These are phyloP conservation scores for Tonatia bakeri DNA, from an alignment of 2,113 vertebrate species.

Conservation along the genomic window DNA sequence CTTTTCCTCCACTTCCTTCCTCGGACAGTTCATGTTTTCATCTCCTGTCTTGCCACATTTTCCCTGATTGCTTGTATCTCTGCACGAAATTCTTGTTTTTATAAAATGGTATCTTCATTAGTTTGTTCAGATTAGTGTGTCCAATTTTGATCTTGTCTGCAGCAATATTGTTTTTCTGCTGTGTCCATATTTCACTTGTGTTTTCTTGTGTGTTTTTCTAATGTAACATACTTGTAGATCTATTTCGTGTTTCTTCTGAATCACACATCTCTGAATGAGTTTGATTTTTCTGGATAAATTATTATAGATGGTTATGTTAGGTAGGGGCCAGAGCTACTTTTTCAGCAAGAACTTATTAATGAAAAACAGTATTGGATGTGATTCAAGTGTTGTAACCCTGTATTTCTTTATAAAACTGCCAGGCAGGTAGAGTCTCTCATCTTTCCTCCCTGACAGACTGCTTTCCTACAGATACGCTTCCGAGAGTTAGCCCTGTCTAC, in stretches of 20 bases:
- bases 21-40: neutral
- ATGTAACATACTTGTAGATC: neutral
- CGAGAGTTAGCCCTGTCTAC: neutral
- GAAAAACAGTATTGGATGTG: neutral
- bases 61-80: neutral
- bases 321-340: neutral
- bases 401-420: neutral
- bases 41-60: neutral
- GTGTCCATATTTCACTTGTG: neutral
- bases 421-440: neutral
- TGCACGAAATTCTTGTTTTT: neutral
- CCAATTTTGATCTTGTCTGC: neutral
- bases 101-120: neutral
- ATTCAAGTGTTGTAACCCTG: neutral
- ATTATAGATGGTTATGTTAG: neutral
- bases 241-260: neutral
- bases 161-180: neutral
- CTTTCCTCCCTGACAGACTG: neutral
- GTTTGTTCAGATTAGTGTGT: neutral
- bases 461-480: neutral
- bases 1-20: neutral
- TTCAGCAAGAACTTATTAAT: slow-evolving; percentile 9
- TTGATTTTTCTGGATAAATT: neutral
- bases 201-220: neutral
- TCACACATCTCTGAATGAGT: neutral